Evolutionary conservation across 2,888 invertebrate genomes (phyloP), one percentile per base, ranked within the genome.

Genomic region (Eupithecia centaureata): DNA sequence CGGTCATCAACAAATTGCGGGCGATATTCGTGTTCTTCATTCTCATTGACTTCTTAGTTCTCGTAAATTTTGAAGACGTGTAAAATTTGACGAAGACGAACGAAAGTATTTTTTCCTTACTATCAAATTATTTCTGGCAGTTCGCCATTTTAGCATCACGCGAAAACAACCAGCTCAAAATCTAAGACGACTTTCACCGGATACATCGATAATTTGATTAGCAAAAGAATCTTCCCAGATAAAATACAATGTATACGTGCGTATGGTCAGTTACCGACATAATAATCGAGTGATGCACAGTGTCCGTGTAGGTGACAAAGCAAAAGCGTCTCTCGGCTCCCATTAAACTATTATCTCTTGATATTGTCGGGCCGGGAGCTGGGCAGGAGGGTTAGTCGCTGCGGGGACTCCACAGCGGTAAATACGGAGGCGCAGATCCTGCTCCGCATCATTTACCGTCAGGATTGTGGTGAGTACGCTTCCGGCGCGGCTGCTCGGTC

Each of bases 341-440:
- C 86, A 86, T 86, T 87, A 84, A 85, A 84, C 87, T 88, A 92
- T 92, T 92, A 92, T 92, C 93, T 88, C 86, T 91, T 87, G 89
- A 89, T 90, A 89, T 85, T 87, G 87, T 89, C 86, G 86, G 84
- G 80, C 83, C 89, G 91, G 91, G 91, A 90, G 83, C 90, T 86
- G 88, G 89, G 85, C 85, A 85, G 86, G 89, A 83, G 83, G 86
- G 75, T 90, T 89, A 92, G 92, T 92, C 88, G 91, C 79, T 84
- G 90, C 89, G 87, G 90, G 91, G 91, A 89, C 88, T 88, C 88
- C 86, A 89, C 89, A 91, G 91, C 90, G 89, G 93, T 88, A 92
- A 93, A 89, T 92, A 93, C 93, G 93, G 93, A 93, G 92, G 88
- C 90, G 89, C 88, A 85, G 86, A 89, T 89, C 87, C 87, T 88